Base-by-base conservation (phyloP, 2,888 invertebrate genomes). In the Hypomecis atomaria region DNA sequence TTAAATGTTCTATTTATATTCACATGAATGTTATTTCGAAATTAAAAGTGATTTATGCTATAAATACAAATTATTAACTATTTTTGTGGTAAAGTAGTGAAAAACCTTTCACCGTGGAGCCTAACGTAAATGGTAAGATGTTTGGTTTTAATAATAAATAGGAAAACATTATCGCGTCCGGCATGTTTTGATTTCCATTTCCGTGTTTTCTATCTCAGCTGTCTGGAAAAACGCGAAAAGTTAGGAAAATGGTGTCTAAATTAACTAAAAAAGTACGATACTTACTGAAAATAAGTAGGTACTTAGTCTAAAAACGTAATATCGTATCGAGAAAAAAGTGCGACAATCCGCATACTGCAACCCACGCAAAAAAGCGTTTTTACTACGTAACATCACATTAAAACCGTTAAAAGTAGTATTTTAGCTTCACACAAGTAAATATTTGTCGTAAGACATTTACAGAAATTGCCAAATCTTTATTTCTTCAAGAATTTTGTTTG, bases 51-150 rank as follows among this genome's bases (percentile, higher is more conserved):
- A 37, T 59, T 40, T 61, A 38, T 0, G 34, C 43, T n/a, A 37
- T 10, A 40, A 23, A 8, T 33, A 44, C 10, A 47, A 10, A 43
- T 54, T 57, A 47, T 43, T 38, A 53, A 23, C 23, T 54, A 33
- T 60, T 56, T 62, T 11, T 42, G 38, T 34, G 37, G 60, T 44
- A 50, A 10, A 48, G 43, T 43, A 49, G 47, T 57, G 23, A 23
- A 47, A 59, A 55, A 49, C 37, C 63, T 42, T 67, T 74, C 86
- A 76, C 78, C 87, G 88, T 90, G 90, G 90, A 90, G 80, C 85
- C 90, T 67, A 85, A 89, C 71, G 79, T 84, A 67, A 87, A 77
- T 75, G 86, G 90, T 89, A 78, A 62, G 77, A 58, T 64, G 62
- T 54, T 70, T 71, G 69, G 66, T 75, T 72, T 67, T 66, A 49